Percentiles rank a stretch among this genome's conserved stretches.
phyloP scores from a whole-genome alignment of 2,113 vertebrate species.

The Camelus dromedarius region DNA sequence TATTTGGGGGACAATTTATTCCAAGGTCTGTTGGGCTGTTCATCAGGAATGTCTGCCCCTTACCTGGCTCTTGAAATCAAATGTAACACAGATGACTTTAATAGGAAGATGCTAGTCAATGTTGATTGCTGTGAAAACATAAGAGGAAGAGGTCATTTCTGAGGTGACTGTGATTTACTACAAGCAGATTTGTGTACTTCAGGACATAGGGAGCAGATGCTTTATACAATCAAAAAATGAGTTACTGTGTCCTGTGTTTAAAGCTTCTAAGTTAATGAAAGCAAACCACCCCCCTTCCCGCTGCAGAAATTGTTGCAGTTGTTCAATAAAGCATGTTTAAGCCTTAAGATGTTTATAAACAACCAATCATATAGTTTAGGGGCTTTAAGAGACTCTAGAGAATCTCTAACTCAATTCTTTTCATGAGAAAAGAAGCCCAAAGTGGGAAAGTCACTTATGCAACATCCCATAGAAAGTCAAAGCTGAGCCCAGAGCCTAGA shows the following conservation, averaged over 20 bases:
- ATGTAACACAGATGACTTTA: conserved; percentile 15
- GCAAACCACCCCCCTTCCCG: not conserved
- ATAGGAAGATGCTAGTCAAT: not conserved
- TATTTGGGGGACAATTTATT: conserved; percentile 48
- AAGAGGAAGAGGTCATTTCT: conserved; percentile 61
- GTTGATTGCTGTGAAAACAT: conserved; percentile 33
- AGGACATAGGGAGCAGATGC: not conserved
- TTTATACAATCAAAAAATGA: conserved; percentile 21
- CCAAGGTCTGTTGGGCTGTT: conserved; percentile 36
- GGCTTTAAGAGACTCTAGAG: not conserved
- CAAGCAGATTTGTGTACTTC: conserved; percentile 24
- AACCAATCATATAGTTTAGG: not conserved
- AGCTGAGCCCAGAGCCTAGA: not conserved
- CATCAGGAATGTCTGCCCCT: not conserved
- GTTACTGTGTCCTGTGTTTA: not conserved
- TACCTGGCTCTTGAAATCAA: conserved; percentile 59
- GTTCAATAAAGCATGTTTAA: not conserved
- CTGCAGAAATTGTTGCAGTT: not conserved
- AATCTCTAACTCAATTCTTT: not conserved
- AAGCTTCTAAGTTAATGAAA: conserved; percentile 1
- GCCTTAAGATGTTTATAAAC: not conserved
- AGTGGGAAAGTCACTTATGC: not conserved
- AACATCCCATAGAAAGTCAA: not conserved
- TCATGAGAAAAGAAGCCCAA: not conserved
- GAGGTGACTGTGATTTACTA: conserved; percentile 3